Conservation (phyloP, 1,140 invertebrate species). For the Drosophila pallidifrons region DNA sequence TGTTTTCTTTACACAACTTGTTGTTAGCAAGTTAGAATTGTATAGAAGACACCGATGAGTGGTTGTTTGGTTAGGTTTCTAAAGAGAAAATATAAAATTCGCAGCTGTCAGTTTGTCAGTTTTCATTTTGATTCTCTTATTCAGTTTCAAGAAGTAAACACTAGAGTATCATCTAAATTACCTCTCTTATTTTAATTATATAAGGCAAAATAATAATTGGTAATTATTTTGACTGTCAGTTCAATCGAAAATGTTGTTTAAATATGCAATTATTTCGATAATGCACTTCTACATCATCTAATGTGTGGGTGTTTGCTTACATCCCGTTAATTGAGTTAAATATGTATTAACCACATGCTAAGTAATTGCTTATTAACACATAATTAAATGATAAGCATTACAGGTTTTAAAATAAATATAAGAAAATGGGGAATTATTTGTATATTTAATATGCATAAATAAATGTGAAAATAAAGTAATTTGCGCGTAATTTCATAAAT, state of each 20-base stretch:
- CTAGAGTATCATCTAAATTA: no score
- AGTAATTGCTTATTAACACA: constrained; percentile 9
- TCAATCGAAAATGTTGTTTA: background rate
- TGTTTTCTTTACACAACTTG: no score
- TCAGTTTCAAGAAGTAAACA: no score
- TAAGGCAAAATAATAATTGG: no score
- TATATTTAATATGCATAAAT: background rate
- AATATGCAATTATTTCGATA: background rate
- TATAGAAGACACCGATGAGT: no score
- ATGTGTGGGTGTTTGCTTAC: background rate
- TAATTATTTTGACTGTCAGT: no score
- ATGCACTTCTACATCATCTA: background rate
- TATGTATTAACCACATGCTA: background rate
- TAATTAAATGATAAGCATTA: background rate
- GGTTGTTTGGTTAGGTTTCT: no score
- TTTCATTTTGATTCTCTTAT: no score
- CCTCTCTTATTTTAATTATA: no score
- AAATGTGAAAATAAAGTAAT: background rate
- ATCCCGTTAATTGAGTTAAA: background rate
- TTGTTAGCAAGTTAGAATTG: no score
- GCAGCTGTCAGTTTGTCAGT: no score
- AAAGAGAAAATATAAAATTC: no score
- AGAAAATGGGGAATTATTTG: background rate
- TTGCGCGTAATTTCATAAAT: constrained; percentile 13
- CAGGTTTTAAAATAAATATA: background rate